These are phyloP conservation scores for Ahaetulla prasina DNA, from an alignment of 2,113 vertebrate species.

Conservation along the genomic window DNA sequence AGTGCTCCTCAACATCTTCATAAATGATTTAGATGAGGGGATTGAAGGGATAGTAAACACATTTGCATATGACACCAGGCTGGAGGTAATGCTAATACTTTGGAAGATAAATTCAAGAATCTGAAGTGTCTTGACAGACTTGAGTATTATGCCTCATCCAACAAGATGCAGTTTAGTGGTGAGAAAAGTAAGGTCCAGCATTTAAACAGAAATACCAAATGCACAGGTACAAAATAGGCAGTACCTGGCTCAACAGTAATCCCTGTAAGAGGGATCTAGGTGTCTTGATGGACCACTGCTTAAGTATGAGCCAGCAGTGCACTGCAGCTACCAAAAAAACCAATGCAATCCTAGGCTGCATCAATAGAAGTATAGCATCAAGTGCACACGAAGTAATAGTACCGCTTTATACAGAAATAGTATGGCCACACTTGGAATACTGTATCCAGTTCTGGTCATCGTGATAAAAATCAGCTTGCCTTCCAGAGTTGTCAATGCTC, in stretches of 20 bases:
- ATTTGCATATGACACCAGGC: too few relatives aligned
- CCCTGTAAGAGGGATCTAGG: background rate
- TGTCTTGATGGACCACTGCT: background rate
- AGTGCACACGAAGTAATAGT: background rate
- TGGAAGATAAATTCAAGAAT: too few relatives aligned
- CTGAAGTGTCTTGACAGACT: too few relatives aligned
- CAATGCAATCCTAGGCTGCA: background rate
- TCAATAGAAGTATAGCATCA: background rate
- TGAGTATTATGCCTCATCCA: too few relatives aligned
- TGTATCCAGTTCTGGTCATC: background rate
- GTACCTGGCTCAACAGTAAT: background rate
- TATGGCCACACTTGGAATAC: background rate
- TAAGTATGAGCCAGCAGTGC: background rate
- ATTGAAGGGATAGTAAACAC: too few relatives aligned
- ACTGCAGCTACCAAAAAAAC: background rate
- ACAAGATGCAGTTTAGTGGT: too few relatives aligned
- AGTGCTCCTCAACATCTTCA: too few relatives aligned
- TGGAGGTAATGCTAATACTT: too few relatives aligned
- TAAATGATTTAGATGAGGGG: too few relatives aligned
- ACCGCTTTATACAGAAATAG: background rate
- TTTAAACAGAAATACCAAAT: background rate
- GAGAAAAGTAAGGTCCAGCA: background rate
- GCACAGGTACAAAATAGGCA: background rate
- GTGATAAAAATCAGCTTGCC: background rate
- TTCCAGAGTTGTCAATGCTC: too few relatives aligned